A percentile compares a stretch with the other conserved stretches of the same genome.
phyloP scores from a whole-genome alignment of 2,888 invertebrate genomes.

The Rhamnusium bicolor region DNA sequence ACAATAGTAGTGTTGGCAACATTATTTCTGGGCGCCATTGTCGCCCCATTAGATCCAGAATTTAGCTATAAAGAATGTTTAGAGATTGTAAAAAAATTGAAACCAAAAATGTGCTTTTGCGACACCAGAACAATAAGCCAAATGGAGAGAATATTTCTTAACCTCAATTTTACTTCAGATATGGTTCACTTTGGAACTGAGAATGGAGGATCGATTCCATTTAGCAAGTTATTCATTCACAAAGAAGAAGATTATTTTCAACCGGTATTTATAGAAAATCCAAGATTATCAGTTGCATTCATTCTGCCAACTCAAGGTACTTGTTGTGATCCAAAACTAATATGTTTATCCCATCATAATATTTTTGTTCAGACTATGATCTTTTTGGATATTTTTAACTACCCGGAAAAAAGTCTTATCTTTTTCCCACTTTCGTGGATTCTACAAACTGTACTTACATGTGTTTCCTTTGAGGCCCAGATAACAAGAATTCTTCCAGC shows the following conservation, averaged over 20 bases:
- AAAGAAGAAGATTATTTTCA: slow-evolving; percentile 54
- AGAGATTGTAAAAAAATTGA: slow-evolving; percentile 54
- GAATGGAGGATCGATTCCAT: slow-evolving; percentile 48
- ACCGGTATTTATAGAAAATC: slow-evolving; percentile 55
- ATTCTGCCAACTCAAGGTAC: slow-evolving; percentile 63
- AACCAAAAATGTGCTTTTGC: slow-evolving; percentile 65
- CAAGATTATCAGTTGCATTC: slow-evolving; percentile 60
- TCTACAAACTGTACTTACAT: slow-evolving; percentile 59
- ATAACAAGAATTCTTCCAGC: slow-evolving; percentile 58
- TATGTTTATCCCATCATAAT: slow-evolving; percentile 63
- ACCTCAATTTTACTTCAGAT: slow-evolving; percentile 25
- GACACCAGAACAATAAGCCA: slow-evolving; percentile 60
- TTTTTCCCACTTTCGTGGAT: slow-evolving; percentile 63
- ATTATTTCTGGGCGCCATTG: slow-evolving; percentile 62
- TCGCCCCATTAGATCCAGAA: slow-evolving; percentile 62
- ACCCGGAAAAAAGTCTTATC: no score
- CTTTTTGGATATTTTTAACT: slow-evolving; percentile 53
- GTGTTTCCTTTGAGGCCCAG: slow-evolving; percentile 58
- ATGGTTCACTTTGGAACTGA: slow-evolving; percentile 53
- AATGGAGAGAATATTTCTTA: slow-evolving; percentile 53
- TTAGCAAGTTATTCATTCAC: slow-evolving; percentile 41
- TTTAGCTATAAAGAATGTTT: slow-evolving; percentile 56
- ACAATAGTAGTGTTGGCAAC: slow-evolving; percentile 62
- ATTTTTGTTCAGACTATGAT: slow-evolving; percentile 55
- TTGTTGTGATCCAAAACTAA: slow-evolving; percentile 57